A percentile compares a stretch with the other conserved stretches of the same genome.
Evolutionary conservation across 1,140 invertebrate species (phyloP).

Genomic region (Doryteuthis pealeii): DNA sequence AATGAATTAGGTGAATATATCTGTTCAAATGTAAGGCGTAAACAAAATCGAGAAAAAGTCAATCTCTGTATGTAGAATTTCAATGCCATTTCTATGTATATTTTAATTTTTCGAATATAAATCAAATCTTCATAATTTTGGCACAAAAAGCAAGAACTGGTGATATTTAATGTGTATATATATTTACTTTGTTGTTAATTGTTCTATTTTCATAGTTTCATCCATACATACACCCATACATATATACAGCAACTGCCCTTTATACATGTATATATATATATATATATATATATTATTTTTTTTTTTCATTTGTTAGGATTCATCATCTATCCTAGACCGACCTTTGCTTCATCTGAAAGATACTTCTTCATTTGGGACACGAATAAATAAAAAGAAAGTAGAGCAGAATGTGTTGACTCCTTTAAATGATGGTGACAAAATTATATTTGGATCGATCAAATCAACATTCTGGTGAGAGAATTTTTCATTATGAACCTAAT

Average conservation of each 20-base stretch:
- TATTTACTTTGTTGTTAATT: too few relatives aligned
- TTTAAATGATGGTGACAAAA: conserved; percentile 49
- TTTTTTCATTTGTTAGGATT: conserved; percentile 7
- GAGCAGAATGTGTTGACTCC: conserved; percentile 31
- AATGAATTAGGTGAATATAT: too few relatives aligned
- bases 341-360: conserved; percentile 56
- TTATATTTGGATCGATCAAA: conserved; percentile 59
- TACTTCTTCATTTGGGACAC: conserved; percentile 61
- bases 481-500: not conserved
- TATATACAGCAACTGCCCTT: not conserved
- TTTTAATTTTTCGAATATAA: too few relatives aligned
- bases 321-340: conserved; percentile 32
- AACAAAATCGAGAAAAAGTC: too few relatives aligned
- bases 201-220: too few relatives aligned
- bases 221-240: not conserved
- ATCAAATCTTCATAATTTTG: too few relatives aligned
- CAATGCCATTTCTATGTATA: too few relatives aligned
- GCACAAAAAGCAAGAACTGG: too few relatives aligned
- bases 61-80: too few relatives aligned
- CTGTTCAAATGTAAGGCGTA: too few relatives aligned
- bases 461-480: conserved; percentile 55
- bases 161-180: too few relatives aligned
- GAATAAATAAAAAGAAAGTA: conserved; percentile 46
- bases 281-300: conserved; percentile 18
- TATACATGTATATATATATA: conserved; percentile 17